phyloP scores from a whole-genome alignment of 2,888 invertebrate genomes.

The Tanypteryx hageni region DNA sequence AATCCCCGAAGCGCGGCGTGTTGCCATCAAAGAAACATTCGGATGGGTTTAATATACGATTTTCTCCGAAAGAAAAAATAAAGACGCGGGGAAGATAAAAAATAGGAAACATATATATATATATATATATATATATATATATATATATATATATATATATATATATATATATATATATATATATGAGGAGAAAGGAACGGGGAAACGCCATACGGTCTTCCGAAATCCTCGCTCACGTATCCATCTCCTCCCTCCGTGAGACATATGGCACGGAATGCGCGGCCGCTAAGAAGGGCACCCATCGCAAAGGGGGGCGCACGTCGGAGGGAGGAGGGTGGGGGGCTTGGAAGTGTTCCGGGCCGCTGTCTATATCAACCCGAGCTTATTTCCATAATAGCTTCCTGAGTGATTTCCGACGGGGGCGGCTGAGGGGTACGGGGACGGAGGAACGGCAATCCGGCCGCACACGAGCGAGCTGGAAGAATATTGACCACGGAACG shows the following conservation, averaged over 20 bases:
- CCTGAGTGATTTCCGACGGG: slow-evolving; percentile 69
- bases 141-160: slow-evolving; percentile 25
- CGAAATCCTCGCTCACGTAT: background rate
- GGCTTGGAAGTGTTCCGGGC: too few species aligned
- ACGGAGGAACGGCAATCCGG: background rate
- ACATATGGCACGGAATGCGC: background rate
- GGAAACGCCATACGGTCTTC: background rate
- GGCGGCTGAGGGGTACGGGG: background rate
- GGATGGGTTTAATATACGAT: slow-evolving; percentile 39
- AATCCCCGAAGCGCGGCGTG: background rate
- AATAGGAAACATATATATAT: slow-evolving; percentile 41
- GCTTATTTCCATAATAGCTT: slow-evolving; percentile 69
- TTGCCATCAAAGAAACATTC: background rate
- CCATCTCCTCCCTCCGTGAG: background rate
- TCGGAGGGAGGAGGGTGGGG: too few species aligned
- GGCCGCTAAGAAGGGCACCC: too few species aligned
- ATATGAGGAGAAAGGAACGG: slow-evolving; percentile 41
- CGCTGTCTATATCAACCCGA: background rate
- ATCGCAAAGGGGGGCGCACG: too few species aligned
- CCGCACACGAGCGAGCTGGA: background rate
- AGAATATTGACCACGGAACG: slow-evolving; percentile 31
- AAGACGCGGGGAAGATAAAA: background rate
- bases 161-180: background rate
- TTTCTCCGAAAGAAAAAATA: slow-evolving; percentile 8
- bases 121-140: background rate